Percentiles rank a stretch among this genome's conserved stretches.
These are phyloP conservation scores for Chromoteleia sp. DNA, from an alignment of 2,888 invertebrate species.

Conservation along the genomic window DNA sequence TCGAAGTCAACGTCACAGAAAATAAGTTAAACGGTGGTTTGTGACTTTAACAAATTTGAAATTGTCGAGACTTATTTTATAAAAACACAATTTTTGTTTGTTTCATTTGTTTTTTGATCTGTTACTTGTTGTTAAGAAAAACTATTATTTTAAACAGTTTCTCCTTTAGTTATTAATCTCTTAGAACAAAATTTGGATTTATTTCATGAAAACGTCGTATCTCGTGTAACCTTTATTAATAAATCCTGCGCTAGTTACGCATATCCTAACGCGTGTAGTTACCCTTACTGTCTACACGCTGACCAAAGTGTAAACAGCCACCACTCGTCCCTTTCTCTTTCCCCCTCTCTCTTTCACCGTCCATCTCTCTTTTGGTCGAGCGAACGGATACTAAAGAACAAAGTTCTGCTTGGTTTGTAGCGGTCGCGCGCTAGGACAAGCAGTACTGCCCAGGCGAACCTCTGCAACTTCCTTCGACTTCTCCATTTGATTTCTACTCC, in stretches of 20 bases:
- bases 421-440: slow-evolving; percentile 42
- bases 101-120: no score
- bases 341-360: slow-evolving; percentile 11
- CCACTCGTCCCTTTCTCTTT: slow-evolving; percentile 58
- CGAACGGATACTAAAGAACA: slow-evolving; percentile 53
- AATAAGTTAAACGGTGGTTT: no score
- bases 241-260: slow-evolving; percentile 55
- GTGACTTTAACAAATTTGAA: no score
- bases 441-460: slow-evolving; percentile 44
- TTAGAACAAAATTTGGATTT: background rate
- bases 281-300: slow-evolving; percentile 61
- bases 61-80: no score
- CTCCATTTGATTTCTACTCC: slow-evolving; percentile 57
- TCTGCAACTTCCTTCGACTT: slow-evolving; percentile 53
- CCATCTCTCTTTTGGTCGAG: slow-evolving; percentile 39
- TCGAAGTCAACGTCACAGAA: no score
- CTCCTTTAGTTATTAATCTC: background rate
- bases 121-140: no score
- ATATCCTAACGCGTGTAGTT: slow-evolving; percentile 57
- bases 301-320: slow-evolving; percentile 65
- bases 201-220: background rate
- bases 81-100: no score
- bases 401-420: slow-evolving; percentile 56
- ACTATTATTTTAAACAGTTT: background rate
- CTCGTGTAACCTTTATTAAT: slow-evolving; percentile 45